Conservation (phyloP, 2,888 invertebrate species). For the Rhagonycha lutea region DNA sequence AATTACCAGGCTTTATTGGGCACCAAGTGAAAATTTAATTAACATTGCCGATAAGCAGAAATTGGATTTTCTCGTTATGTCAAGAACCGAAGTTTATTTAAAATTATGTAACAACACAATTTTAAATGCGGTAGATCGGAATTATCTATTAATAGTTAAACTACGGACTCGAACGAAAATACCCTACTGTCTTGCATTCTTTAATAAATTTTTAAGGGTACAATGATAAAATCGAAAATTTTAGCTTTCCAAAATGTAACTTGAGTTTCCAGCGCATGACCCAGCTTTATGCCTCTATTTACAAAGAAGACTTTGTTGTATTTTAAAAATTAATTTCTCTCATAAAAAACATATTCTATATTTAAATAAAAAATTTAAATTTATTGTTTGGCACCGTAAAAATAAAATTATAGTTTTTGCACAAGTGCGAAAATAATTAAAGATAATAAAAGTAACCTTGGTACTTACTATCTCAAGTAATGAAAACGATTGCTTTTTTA, state of each 20-base stretch:
- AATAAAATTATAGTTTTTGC: background rate
- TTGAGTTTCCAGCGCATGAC: too few species aligned
- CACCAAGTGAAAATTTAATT: background rate
- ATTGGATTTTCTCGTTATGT: background rate
- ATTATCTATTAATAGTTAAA: background rate
- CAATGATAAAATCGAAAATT: background rate
- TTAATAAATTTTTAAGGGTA: background rate
- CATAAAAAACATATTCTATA: background rate
- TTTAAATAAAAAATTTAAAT: background rate
- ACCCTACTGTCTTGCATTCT: background rate
- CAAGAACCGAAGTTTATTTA: background rate
- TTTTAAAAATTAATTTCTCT: background rate
- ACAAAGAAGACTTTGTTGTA: background rate
- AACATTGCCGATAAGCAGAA: background rate
- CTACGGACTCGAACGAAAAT: background rate
- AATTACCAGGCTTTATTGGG: background rate
- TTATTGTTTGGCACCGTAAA: background rate
- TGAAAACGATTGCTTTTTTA: background rate
- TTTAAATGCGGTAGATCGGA: background rate
- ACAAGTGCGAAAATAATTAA: background rate
- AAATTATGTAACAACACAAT: background rate
- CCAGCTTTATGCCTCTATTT: background rate
- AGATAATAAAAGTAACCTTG: background rate
- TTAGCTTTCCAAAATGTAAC: too few species aligned
- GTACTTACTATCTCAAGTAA: background rate